Evolutionary conservation across 2,113 vertebrate species (phyloP), one percentile per base, ranked within the genome.

Genomic region (Alligator mississippiensis): DNA sequence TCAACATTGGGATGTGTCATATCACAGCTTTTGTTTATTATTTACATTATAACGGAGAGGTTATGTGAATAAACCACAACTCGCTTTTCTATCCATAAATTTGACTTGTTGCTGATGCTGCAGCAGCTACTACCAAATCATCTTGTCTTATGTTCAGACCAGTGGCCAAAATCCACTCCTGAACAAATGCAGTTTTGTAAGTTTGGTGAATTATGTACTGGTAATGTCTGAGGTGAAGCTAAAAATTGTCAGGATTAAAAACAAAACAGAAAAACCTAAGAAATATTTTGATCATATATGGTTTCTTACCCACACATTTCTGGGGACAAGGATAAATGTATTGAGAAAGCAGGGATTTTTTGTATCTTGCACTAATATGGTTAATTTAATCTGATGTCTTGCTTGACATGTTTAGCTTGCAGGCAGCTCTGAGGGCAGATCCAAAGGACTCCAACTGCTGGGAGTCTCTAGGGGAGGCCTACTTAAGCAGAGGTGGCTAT

Each of bases 401-500:
- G 80, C 57, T 77, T 87, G 30, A 3, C 87, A 2, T 92, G 4
- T 97, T 88, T 90, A 99, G 99, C 96, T 98, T 99, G 84, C 99
- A 99, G 98, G 99, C 99, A 66, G 99, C 99, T 30, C 93, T 99
- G 92, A 98, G 99, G 95, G 99, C 99, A 82, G 99, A 99, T 96
- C 99, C 99, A 5, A 98, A 98, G 95, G 99, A 99, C 96, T 97
- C 98, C 97, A 98, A 99, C 92, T 99, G 99, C 83, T 99, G 99
- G 99, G 99, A 99, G 94, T 99, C 98, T 96, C 97, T 99, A 86
- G 99, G 99, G 18, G 99, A 99, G 85, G 99, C 99, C 22, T 99
- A 99, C 90, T 89, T 99, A 60, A 98, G 98, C 96, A 98, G 99
- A 96, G 98, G 99, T 28, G 98, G 99, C 92, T 99, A 99, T 85